Conservation (phyloP, 1,140 invertebrate species). For the Drosophila ambigua region DNA sequence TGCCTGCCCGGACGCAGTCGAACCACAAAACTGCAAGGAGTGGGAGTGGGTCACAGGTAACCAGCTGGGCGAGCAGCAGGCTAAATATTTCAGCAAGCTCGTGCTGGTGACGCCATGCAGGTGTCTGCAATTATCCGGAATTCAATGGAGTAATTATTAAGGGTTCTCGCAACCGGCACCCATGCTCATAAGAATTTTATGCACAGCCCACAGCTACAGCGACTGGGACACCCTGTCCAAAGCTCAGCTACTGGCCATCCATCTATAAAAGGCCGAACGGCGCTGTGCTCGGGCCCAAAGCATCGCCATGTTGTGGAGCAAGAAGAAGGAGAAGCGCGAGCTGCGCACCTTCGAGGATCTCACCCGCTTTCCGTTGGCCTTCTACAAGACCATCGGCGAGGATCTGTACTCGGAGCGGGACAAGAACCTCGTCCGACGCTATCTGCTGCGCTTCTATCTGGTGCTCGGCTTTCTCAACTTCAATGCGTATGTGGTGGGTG, state of each 20-base stretch:
- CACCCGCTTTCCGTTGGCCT: constrained; percentile 57
- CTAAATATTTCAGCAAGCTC: constrained; percentile 55
- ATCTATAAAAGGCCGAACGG: constrained; percentile 39
- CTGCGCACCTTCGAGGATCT: constrained; percentile 65
- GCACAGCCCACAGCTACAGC: constrained; percentile 8
- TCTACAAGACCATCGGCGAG: constrained; percentile 75
- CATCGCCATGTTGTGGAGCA: constrained; percentile 47
- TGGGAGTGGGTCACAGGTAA: too few species aligned
- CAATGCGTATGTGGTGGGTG: constrained; percentile 67
- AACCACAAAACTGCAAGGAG: too few species aligned
- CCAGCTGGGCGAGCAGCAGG: constrained; percentile 1
- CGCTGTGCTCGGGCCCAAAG: background rate
- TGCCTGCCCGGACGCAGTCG: too few species aligned
- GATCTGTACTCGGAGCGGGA: constrained; percentile 67
- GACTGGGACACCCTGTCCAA: too few species aligned
- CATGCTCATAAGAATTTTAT: constrained; percentile 70
- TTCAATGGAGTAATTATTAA: constrained; percentile 52
- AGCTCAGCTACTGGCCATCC: too few species aligned
- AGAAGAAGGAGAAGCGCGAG: constrained; percentile 20
- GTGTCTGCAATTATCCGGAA: constrained; percentile 58
- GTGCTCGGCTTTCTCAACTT: constrained; percentile 67
- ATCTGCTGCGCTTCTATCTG: constrained; percentile 54
- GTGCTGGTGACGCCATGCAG: constrained; percentile 29
- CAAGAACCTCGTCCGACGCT: constrained; percentile 49
- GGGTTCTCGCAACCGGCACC: too few species aligned